These are phyloP conservation scores for Eriocheir sinensis DNA, from an alignment of 1,140 invertebrate species.

Conservation along the genomic window DNA sequence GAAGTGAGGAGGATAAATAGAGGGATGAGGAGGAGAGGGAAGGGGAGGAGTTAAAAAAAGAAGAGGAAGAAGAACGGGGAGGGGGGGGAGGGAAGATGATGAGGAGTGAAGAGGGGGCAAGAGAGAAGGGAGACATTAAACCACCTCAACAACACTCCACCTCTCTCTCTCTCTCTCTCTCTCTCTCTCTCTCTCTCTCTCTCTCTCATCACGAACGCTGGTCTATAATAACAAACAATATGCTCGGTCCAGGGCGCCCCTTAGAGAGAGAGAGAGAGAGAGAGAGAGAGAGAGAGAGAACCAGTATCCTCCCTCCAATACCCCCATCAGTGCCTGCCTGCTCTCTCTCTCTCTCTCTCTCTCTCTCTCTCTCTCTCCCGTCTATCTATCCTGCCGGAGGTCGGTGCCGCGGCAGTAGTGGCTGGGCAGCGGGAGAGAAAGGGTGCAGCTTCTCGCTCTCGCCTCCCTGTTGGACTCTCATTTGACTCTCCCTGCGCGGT, in stretches of 20 bases:
- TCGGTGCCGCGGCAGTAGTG: neutral
- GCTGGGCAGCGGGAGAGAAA: neutral
- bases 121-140: neutral
- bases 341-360: too few relatives aligned
- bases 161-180: too few relatives aligned
- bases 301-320: too few relatives aligned
- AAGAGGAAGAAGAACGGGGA: neutral
- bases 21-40: too few relatives aligned
- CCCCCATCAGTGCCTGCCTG: constrained; percentile 7
- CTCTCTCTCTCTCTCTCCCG: too few relatives aligned
- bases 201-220: neutral
- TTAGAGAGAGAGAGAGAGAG: constrained; percentile 31
- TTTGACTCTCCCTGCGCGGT: neutral
- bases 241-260: neutral
- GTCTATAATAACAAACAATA: neutral
- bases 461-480: neutral
- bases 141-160: neutral
- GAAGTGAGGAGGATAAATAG: neutral
- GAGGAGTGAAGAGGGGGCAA: neutral
- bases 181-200: too few relatives aligned
- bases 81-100: neutral
- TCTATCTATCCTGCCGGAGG: neutral
- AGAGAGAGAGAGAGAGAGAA: constrained; percentile 44
- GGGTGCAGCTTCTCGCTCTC: neutral
- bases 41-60: too few relatives aligned